phyloP scores from a whole-genome alignment of 2,888 invertebrate species.

The Teleiodes luculella region DNA sequence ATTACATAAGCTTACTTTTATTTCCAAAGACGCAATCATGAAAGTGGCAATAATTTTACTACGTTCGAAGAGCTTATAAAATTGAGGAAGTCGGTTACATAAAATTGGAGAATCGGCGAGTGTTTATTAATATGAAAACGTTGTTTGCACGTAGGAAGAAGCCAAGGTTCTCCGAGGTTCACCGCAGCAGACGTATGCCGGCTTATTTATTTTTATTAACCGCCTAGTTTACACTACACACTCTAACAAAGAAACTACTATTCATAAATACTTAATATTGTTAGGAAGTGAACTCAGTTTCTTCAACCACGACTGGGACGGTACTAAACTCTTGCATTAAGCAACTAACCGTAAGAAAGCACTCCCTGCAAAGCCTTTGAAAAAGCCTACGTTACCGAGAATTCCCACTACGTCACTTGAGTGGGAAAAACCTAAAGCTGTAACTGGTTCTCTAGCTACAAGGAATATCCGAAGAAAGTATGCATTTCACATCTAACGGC shows the following conservation, averaged over 20 bases:
- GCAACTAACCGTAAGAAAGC: neutral
- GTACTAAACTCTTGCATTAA: neutral
- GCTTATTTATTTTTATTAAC: conserved; percentile 67
- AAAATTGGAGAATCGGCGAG: conserved; percentile 28
- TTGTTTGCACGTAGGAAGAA: conserved; percentile 44
- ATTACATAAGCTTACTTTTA: neutral
- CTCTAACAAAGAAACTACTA: conserved; percentile 44
- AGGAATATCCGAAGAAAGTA: neutral
- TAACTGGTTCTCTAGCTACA: neutral
- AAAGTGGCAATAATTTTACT: neutral
- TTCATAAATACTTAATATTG: neutral
- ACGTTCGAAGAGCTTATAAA: conserved; percentile 22
- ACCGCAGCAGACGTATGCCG: conserved; percentile 46
- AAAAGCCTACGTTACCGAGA: neutral
- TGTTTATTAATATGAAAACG: conserved; percentile 49
- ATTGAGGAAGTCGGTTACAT: conserved; percentile 18
- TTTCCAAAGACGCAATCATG: neutral
- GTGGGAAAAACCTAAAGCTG: neutral
- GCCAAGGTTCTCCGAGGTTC: conserved; percentile 46
- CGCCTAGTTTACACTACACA: conserved; percentile 42
- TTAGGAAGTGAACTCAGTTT: neutral
- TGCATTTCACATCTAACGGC: neutral
- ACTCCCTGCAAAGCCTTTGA: neutral
- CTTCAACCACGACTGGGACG: neutral
- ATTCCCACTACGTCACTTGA: neutral